Evolutionary conservation across 1,140 invertebrate species (phyloP).

Genomic region (Oscheius sp.): DNA sequence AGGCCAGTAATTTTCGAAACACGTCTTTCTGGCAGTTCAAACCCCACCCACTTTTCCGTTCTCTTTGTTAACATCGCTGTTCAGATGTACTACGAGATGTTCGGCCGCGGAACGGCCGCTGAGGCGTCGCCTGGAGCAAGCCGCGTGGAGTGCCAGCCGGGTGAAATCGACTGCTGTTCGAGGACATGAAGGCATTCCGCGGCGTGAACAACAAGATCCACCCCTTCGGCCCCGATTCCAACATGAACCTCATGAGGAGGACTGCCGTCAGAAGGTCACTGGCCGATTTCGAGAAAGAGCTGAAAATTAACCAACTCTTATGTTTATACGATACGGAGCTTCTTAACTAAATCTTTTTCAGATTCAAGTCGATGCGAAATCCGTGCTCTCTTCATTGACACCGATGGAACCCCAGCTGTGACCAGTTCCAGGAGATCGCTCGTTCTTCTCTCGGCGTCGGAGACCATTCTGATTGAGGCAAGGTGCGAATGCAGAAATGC

Average conservation of each 20-base stretch:
- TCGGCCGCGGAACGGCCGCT: no score
- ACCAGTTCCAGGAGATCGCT: constrained; percentile 77
- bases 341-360: no score
- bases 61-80: no score
- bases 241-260: constrained; percentile 86
- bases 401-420: constrained; percentile 88
- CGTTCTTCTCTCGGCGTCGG: constrained; percentile 80
- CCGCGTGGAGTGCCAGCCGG: no score
- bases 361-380: constrained; percentile 89
- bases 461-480: constrained; percentile 80
- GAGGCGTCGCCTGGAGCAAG: no score
- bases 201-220: constrained; percentile 85
- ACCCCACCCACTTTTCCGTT: no score
- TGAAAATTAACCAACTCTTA: constrained; percentile 83
- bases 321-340: no score
- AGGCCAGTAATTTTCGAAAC: no score
- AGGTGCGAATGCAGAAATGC: constrained; percentile 65
- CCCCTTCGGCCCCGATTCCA: constrained; percentile 88
- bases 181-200: constrained; percentile 91
- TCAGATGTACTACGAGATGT: no score
- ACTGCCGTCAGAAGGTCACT: constrained; percentile 78
- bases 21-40: no score
- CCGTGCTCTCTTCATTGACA: constrained; percentile 90
- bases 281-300: constrained; percentile 80
- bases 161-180: no score